A percentile compares a stretch with the other conserved stretches of the same genome.
Conservation (phyloP, 2,888 invertebrate genomes). For the Dryococelus australis region DNA sequence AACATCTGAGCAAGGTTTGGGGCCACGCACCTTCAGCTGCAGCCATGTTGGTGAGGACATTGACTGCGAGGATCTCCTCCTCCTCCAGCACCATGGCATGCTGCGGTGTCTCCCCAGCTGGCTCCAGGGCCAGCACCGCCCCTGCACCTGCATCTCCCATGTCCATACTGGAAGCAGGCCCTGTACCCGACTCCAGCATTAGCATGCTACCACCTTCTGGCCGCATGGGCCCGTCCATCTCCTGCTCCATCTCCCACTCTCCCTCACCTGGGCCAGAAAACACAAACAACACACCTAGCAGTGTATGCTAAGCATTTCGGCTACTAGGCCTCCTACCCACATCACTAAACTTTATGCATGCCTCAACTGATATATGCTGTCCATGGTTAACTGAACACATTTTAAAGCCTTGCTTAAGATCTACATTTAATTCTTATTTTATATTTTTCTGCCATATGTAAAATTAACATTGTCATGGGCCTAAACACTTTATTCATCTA, state of each 20-base stretch:
- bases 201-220: neutral
- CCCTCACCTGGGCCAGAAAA: conserved; percentile 66
- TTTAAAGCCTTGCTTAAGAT: too few species aligned
- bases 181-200: neutral
- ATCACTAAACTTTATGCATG: too few species aligned
- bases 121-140: conserved; percentile 8
- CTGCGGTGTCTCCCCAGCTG: neutral
- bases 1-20: neutral
- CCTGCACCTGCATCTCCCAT: neutral
- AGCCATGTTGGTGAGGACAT: neutral
- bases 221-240: neutral
- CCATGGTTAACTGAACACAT: too few species aligned
- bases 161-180: neutral
- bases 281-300: neutral
- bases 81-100: conserved; percentile 17
- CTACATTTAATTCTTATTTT: too few species aligned
- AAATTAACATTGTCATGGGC: too few species aligned
- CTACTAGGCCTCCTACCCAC: conserved; percentile 39
- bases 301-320: neutral
- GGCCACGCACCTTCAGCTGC: conserved; percentile 24
- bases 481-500: too few species aligned
- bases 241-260: conserved; percentile 31
- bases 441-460: too few species aligned
- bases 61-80: conserved; percentile 21
- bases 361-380: too few species aligned